Conservation (phyloP, 2,888 invertebrate species). For the Drosophila neoperkinsi region DNA sequence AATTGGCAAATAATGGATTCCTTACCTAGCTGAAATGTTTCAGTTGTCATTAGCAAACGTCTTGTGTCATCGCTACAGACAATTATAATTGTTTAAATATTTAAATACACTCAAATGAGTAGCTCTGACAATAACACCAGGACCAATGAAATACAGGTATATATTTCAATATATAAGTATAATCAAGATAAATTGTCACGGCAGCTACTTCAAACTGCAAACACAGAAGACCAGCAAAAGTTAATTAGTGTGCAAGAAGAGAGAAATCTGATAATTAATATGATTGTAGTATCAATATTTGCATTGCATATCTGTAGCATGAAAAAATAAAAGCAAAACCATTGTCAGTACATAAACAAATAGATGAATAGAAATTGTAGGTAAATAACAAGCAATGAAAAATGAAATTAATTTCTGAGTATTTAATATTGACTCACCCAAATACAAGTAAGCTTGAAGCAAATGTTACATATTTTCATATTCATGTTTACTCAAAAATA, state of each 20-base stretch:
- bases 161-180: not conserved
- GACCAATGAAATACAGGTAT: constrained; percentile 6
- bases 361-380: not conserved
- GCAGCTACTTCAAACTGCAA: not conserved
- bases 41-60: constrained; percentile 30
- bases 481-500: not conserved
- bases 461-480: not conserved
- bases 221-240: not conserved
- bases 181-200: constrained; percentile 1
- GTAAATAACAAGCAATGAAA: not conserved
- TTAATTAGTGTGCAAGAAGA: not conserved
- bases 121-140: constrained; percentile 9
- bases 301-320: not conserved
- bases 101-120: constrained; percentile 38
- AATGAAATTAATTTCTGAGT: not conserved
- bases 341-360: not conserved
- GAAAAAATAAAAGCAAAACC: not conserved
- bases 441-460: not conserved
- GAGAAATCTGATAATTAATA: not conserved
- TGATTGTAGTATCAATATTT: constrained; percentile 1
- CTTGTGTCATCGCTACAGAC: constrained; percentile 41
- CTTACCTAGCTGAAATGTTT: not conserved
- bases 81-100: constrained; percentile 68
- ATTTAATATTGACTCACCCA: not conserved
- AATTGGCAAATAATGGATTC: constrained; percentile 12